Conservation (phyloP, 2,113 vertebrate genomes). For the Ophiodon elongatus region DNA sequence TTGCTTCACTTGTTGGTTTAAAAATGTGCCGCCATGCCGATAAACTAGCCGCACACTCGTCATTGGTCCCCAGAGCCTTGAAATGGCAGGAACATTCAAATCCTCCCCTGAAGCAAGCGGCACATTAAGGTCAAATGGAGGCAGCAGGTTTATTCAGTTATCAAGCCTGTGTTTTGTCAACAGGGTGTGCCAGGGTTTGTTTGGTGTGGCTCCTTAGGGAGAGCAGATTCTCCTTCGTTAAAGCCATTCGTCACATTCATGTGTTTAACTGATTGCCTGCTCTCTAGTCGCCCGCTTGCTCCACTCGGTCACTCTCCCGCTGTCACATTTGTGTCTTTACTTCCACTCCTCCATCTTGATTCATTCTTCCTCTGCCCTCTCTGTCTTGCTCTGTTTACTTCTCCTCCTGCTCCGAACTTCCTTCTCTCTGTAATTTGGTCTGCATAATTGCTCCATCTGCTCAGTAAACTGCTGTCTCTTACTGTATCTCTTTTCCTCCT, state of each 20-base stretch:
- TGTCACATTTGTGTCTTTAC: conserved; percentile 46
- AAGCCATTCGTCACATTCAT: conserved; percentile 51
- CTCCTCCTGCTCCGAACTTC: conserved; percentile 57
- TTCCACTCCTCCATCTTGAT: conserved; percentile 51
- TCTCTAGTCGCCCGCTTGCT: conserved; percentile 44
- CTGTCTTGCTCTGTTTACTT: conserved; percentile 39
- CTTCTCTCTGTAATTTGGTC: conserved; percentile 69
- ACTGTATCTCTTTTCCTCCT: conserved; percentile 56
- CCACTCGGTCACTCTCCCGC: conserved; percentile 16
- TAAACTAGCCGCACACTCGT: conserved; percentile 39
- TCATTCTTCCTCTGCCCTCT: conserved; percentile 31
- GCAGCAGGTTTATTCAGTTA: conserved; percentile 64
- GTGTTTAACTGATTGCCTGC: conserved; percentile 58
- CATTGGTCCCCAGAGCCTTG: conserved; percentile 63
- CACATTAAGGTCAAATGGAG: conserved; percentile 68
- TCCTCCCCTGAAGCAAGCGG: conserved; percentile 47
- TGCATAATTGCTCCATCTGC: conserved; percentile 79
- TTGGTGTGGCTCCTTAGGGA: conserved; percentile 52
- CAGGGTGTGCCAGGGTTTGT: conserved; percentile 59
- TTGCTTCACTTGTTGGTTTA: conserved; percentile 54
- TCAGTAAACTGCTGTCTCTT: conserved; percentile 68
- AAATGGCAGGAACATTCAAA: conserved; percentile 65
- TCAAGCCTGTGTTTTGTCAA: conserved; percentile 68
- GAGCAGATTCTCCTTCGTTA: conserved; percentile 31
- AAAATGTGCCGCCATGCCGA: conserved; percentile 44